Conservation (phyloP, 2,113 vertebrate species). For the Gallinago jamesoni region DNA sequence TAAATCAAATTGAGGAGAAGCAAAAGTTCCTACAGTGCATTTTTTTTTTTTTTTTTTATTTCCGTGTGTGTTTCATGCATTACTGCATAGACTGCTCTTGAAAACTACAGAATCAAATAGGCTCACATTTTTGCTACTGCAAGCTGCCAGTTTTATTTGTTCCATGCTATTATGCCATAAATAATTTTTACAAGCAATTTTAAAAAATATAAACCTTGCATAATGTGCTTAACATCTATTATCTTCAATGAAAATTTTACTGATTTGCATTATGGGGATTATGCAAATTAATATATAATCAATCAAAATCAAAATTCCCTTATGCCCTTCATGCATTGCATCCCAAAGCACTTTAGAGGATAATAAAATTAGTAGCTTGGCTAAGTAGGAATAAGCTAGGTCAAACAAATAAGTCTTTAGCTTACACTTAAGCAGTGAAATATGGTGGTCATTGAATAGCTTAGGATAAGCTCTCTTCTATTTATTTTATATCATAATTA, state of each 20-base stretch:
- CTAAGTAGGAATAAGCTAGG: slow-evolving; percentile 23
- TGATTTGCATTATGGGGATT: slow-evolving; percentile 37
- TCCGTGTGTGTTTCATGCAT: background rate
- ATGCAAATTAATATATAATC: slow-evolving; percentile 37
- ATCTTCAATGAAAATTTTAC: slow-evolving; percentile 45
- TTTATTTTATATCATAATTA: slow-evolving; percentile 13
- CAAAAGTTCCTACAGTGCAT: background rate
- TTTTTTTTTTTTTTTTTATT: background rate
- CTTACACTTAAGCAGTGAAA: background rate
- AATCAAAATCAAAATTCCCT: slow-evolving; percentile 25
- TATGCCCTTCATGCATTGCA: slow-evolving; percentile 8
- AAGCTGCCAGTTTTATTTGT: slow-evolving; percentile 14
- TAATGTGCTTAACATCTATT: slow-evolving; percentile 49
- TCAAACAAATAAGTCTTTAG: slow-evolving; percentile 24
- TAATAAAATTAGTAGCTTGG: slow-evolving; percentile 57
- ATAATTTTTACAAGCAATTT: slow-evolving; percentile 50
- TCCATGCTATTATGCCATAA: slow-evolving; percentile 27
- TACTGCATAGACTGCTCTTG: background rate
- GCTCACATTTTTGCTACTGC: background rate
- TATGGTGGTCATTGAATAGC: background rate
- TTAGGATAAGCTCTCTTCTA: background rate
- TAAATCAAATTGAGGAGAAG: background rate
- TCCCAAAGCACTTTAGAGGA: slow-evolving; percentile 1
- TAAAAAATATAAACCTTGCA: slow-evolving; percentile 12
- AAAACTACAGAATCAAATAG: background rate